These are phyloP conservation scores for Diplolepis rosae DNA, from an alignment of 2,888 invertebrate genomes.

Conservation along the genomic window DNA sequence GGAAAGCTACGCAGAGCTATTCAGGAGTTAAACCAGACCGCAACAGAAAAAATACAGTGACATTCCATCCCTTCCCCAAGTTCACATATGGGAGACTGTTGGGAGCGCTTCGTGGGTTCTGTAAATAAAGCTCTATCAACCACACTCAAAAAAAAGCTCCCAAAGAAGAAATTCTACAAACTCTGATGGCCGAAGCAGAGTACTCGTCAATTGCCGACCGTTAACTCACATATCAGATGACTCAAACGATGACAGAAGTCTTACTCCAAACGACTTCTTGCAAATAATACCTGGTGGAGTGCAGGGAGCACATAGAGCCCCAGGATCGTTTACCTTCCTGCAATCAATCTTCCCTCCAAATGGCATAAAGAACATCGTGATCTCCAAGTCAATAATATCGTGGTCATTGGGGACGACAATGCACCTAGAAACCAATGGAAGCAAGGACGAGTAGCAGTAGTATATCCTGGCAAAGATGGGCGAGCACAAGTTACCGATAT, in stretches of 20 bases:
- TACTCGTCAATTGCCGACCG: background rate
- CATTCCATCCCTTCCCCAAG: constrained; percentile 48
- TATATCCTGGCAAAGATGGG: background rate
- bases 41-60: constrained; percentile 44
- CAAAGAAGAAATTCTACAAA: constrained; percentile 46
- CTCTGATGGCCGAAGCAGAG: constrained; percentile 39
- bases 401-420: background rate
- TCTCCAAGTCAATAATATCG: background rate
- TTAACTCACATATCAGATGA: background rate
- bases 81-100: constrained; percentile 48
- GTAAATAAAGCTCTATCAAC: constrained; percentile 40
- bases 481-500: background rate
- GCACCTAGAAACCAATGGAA: background rate
- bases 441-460: background rate
- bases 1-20: constrained; percentile 33
- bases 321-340: background rate
- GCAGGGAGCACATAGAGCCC: background rate
- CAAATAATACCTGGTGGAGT: background rate
- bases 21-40: constrained; percentile 24
- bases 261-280: background rate
- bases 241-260: background rate
- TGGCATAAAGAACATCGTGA: background rate
- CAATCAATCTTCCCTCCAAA: background rate
- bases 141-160: constrained; percentile 41
- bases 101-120: constrained; percentile 48